Evolutionary conservation across 1,140 invertebrate species (phyloP), one percentile per base, ranked within the genome.

Genomic region (Pseudomyrmex gracilis): DNA sequence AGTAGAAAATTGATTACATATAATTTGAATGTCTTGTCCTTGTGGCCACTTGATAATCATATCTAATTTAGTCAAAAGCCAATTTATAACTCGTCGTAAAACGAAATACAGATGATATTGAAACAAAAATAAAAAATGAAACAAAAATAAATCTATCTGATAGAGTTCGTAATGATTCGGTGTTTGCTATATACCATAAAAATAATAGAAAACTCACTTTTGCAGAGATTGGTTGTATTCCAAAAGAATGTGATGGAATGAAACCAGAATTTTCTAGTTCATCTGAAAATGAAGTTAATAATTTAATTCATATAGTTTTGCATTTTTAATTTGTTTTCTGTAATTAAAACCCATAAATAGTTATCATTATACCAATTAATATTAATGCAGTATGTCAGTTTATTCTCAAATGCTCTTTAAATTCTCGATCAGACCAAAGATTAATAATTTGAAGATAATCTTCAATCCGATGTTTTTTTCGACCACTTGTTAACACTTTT

Each of bases 181-280:
- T 64, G 15, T 64, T 64, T 34, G 61, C 61, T 9, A 64, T 64
- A 45, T 34, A 64, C 24, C 61, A 64, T 45, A 64, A 64, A 64
- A 64, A 64, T 45, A 64, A 15, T 20, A 20, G 7, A 22, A 64
- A 64, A 22, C 61, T 64, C 12, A 64, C 8, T 17, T 64, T 64
- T 64, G 61, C 61, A 34, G 61, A 64, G n/a, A 64, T 64, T 7
- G 24, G 24, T 64, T 3, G 13, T 15, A n/a, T 17, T 57, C 53
- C 53, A 57, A 57, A 57, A 5, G n/a, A 57, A 57, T 57, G 53
- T 57, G 53, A 57, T 15, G 3, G 53, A n/a, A 57, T 57, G 5
- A 15, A 17, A 57, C 53, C 53, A 57, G 53, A 57, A 2, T n/a
- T 7, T 17, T 57, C 53, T 15, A 57, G n/a, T 57, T 57, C 2